phyloP scores from a whole-genome alignment of 2,888 invertebrate species.

The Lypha dubia region DNA sequence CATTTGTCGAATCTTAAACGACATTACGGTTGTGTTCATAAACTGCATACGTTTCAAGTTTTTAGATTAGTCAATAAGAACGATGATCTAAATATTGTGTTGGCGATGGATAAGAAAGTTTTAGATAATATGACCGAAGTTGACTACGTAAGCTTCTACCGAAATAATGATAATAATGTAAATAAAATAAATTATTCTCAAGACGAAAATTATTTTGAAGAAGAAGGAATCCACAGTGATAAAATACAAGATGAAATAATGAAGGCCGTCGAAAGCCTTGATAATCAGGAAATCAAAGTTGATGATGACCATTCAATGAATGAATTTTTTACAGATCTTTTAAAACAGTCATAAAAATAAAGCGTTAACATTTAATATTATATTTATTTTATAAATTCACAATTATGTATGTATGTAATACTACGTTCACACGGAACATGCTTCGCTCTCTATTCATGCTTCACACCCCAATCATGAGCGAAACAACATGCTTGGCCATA shows the following conservation, averaged over 20 bases:
- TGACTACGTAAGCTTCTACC: not conserved
- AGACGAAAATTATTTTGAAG: not conserved
- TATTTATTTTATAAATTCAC: not conserved
- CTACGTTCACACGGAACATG: too few species aligned
- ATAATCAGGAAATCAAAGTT: conserved; percentile 34
- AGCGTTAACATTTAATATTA: not conserved
- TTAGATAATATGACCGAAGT: not conserved
- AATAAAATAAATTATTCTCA: not conserved
- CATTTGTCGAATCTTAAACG: conserved; percentile 14
- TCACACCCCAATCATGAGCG: too few species aligned
- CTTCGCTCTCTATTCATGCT: too few species aligned
- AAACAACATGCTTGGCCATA: too few species aligned
- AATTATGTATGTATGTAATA: too few species aligned
- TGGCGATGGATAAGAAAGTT: conserved; percentile 12
- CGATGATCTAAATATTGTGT: conserved; percentile 41
- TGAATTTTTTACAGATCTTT: conserved; percentile 71
- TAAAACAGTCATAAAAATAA: conserved; percentile 18
- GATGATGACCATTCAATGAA: conserved; percentile 72
- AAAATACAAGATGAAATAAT: conserved; percentile 61
- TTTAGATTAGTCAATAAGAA: conserved; percentile 28
- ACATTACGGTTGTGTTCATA: conserved; percentile 44
- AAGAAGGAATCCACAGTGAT: conserved; percentile 21
- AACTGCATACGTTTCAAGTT: conserved; percentile 37
- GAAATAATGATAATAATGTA: not conserved
- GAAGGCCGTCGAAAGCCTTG: conserved; percentile 49